Evolutionary conservation across 2,797 vertebrate species (phyloP).

Genomic region (Sebastes kiyomatsui): DNA sequence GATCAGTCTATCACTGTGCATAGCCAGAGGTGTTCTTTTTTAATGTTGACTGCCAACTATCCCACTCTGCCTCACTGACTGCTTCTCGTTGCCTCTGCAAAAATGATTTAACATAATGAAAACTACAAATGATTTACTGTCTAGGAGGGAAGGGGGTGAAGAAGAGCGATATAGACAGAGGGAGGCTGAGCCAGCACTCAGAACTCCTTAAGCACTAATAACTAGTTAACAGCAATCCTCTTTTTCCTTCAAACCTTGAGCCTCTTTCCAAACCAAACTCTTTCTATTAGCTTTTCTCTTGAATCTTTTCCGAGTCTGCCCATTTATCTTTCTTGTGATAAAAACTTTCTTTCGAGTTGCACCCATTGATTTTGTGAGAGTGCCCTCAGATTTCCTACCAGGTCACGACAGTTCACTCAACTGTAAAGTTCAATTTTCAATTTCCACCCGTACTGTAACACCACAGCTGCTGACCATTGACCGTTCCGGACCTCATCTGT

Average conservation of each 20-base stretch:
- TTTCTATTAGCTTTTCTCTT: not conserved
- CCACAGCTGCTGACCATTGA: not conserved
- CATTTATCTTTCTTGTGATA: not conserved
- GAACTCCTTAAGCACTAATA: not conserved
- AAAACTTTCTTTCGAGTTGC: not conserved
- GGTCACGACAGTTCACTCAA: not conserved
- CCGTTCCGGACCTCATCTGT: not conserved
- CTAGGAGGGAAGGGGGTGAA: not conserved
- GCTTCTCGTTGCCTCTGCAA: not conserved
- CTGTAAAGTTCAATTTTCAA: not conserved
- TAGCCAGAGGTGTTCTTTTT: slow-evolving; percentile 10
- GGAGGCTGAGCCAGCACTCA: slow-evolving; percentile 32
- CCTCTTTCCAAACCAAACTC: not conserved
- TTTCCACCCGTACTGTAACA: not conserved
- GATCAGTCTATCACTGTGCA: slow-evolving; percentile 15
- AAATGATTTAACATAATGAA: slow-evolving; percentile 14
- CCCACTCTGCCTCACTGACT: not conserved
- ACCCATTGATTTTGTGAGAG: not conserved
- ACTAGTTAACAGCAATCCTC: not conserved
- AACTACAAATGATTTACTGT: slow-evolving; percentile 31
- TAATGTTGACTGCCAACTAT: slow-evolving; percentile 16
- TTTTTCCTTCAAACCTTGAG: not conserved
- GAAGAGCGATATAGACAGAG: slow-evolving; percentile 1
- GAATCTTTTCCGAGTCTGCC: not conserved
- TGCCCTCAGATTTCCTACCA: not conserved